Evolutionary conservation across 1,140 invertebrate genomes (phyloP).

Genomic region (Neoseiulus cucumeris): DNA sequence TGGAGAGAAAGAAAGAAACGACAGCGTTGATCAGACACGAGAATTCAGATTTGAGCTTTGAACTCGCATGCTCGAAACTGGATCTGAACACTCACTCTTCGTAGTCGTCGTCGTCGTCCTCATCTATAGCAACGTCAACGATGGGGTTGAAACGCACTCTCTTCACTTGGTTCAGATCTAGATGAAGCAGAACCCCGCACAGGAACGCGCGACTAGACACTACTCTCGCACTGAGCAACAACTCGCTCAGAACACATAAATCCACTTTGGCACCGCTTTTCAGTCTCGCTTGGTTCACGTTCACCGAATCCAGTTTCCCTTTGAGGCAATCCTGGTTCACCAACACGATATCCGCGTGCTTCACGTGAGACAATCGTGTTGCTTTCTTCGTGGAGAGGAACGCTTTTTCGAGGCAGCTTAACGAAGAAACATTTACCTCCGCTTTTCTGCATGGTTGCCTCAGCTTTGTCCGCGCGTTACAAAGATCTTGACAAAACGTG

Average conservation of each 20-base stretch:
- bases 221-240: neutral
- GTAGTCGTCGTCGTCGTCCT: neutral
- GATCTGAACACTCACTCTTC: neutral
- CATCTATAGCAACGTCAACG: neutral
- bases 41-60: no score
- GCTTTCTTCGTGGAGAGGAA: neutral
- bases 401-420: neutral
- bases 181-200: neutral
- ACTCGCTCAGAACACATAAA: neutral
- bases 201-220: neutral
- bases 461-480: neutral
- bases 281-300: neutral
- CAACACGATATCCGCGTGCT: neutral
- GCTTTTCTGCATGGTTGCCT: neutral
- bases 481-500: neutral
- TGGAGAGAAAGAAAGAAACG: no score
- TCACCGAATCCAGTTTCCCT: neutral
- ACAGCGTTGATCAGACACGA: no score
- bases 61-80: no score
- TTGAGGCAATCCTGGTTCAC: neutral
- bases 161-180: neutral
- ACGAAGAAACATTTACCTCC: neutral
- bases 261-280: slow-evolving; percentile 1
- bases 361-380: neutral
- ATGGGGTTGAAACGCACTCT: neutral